phyloP scores from a whole-genome alignment of 2,888 invertebrate species.

The Pristionchus fissidentatus region DNA sequence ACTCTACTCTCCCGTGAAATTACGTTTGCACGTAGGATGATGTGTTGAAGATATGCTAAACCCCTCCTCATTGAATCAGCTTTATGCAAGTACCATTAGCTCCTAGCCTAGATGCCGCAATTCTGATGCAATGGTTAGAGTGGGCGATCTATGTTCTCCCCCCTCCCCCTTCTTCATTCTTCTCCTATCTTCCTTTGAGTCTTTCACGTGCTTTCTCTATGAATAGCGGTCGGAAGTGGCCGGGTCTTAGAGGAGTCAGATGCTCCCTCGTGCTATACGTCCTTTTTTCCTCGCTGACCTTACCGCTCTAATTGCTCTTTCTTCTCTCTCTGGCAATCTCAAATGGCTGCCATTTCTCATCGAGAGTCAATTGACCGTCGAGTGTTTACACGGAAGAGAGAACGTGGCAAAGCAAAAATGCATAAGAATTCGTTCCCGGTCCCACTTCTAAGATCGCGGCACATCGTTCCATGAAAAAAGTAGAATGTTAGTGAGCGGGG shows the following conservation, averaged over 20 bases:
- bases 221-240: background rate
- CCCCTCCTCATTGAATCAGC: background rate
- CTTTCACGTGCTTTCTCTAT: background rate
- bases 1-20: background rate
- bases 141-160: background rate
- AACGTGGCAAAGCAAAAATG: no score
- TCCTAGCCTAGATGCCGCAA: background rate
- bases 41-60: background rate
- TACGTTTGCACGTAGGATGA: background rate
- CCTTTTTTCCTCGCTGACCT: background rate
- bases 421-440: no score
- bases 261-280: background rate
- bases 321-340: no score
- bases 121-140: conserved; percentile 16
- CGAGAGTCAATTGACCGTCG: no score
- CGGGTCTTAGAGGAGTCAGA: background rate
- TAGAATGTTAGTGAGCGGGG: no score
- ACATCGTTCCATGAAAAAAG: no score
- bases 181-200: background rate
- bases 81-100: conserved; percentile 1
- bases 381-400: no score
- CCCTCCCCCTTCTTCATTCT: background rate
- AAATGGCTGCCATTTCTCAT: no score
- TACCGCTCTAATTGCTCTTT: no score
- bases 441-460: no score